Evolutionary conservation across 2,797 vertebrate genomes (phyloP).

Genomic region (Sebastes oblongus): DNA sequence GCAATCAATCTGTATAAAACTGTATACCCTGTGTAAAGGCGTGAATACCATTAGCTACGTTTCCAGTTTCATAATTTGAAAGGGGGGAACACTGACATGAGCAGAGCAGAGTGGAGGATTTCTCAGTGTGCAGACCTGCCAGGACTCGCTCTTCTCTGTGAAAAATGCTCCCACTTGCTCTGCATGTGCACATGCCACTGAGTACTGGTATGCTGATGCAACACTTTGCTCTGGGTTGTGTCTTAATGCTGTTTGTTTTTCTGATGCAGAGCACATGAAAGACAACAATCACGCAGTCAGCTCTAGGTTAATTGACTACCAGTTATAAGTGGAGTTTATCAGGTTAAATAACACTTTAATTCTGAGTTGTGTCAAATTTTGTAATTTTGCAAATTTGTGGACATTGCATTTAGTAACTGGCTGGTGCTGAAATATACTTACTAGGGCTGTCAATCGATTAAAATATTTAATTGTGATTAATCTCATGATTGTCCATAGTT

Average conservation of each 20-base stretch:
- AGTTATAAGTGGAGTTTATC: background rate
- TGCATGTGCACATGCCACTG: background rate
- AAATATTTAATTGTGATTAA: too few species aligned
- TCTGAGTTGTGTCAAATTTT: background rate
- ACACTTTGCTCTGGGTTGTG: slow-evolving; percentile 29
- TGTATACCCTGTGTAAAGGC: background rate
- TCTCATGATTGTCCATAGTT: too few species aligned
- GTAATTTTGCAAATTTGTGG: background rate
- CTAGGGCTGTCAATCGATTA: too few species aligned
- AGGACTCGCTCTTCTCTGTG: slow-evolving; percentile 43
- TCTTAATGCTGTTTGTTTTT: background rate
- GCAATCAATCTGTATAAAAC: background rate
- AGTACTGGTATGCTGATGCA: slow-evolving; percentile 50
- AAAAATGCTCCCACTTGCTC: slow-evolving; percentile 46
- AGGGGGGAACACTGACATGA: background rate
- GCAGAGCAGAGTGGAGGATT: slow-evolving; percentile 4
- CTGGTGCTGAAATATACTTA: background rate
- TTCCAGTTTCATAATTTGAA: background rate
- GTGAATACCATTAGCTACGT: background rate
- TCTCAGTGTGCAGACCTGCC: slow-evolving; percentile 43
- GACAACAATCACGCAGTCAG: background rate
- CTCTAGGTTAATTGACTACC: background rate
- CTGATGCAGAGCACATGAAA: background rate
- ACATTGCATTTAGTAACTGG: background rate
- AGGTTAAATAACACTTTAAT: background rate